These are phyloP conservation scores for Pterois miles DNA, from an alignment of 2,797 vertebrate genomes.

Conservation along the genomic window DNA sequence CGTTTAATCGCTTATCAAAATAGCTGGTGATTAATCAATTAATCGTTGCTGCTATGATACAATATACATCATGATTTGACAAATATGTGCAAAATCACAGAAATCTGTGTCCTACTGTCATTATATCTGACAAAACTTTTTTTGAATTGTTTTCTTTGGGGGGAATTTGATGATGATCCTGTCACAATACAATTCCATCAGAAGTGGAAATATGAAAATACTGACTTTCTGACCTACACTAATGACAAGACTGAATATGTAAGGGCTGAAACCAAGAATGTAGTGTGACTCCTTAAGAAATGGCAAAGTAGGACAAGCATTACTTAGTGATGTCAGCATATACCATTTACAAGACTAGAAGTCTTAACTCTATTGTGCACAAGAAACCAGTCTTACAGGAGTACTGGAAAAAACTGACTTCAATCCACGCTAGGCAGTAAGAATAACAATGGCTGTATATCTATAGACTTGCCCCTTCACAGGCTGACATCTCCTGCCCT, in stretches of 20 bases:
- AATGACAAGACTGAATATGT: not conserved
- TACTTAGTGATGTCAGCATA: not conserved
- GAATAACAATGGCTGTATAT: slow-evolving; percentile 11
- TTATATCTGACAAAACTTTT: not conserved
- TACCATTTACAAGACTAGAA: not conserved
- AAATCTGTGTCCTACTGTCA: too few species aligned
- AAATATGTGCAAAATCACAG: not conserved
- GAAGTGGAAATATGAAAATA: not conserved
- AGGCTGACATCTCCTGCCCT: not conserved
- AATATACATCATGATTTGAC: not conserved
- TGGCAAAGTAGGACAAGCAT: not conserved
- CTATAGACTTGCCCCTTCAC: not conserved
- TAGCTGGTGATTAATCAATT: too few species aligned
- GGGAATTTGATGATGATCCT: too few species aligned
- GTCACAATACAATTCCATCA: not conserved
- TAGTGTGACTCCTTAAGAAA: not conserved
- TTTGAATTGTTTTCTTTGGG: not conserved
- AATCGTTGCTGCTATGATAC: too few species aligned
- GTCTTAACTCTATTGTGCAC: not conserved
- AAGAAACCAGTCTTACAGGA: slow-evolving; percentile 24
- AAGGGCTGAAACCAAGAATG: not conserved
- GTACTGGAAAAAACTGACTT: not conserved
- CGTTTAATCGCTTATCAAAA: too few species aligned
- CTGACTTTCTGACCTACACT: not conserved
- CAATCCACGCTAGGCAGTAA: not conserved